phyloP scores from a whole-genome alignment of 2,113 vertebrate genomes.

The Microtus ochrogaster region DNA sequence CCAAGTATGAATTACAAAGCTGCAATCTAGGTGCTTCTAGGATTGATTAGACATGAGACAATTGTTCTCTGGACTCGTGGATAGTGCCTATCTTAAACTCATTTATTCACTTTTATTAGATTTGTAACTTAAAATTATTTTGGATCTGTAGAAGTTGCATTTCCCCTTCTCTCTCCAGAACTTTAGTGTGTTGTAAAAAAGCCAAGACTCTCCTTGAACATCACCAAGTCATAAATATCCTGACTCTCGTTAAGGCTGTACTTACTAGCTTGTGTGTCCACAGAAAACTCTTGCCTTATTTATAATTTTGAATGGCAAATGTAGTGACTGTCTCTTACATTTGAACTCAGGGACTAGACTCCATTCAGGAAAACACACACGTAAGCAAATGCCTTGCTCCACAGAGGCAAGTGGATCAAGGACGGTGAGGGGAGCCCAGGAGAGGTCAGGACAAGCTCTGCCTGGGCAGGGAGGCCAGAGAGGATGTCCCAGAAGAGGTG shows the following conservation, averaged over 20 bases:
- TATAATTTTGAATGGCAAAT: neutral
- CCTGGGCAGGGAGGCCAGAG: neutral
- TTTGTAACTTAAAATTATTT: slow-evolving; percentile 41
- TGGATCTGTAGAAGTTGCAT: neutral
- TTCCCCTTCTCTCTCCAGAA: neutral
- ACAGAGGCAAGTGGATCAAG: neutral
- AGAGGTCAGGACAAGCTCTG: neutral
- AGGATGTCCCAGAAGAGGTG: neutral
- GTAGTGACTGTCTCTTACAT: neutral
- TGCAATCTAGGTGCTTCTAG: neutral
- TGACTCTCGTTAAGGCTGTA: neutral
- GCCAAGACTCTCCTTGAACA: neutral
- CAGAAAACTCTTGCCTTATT: slow-evolving; percentile 20
- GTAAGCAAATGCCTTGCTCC: slow-evolving; percentile 4
- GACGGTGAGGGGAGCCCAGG: neutral
- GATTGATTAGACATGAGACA: neutral
- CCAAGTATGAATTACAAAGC: neutral
- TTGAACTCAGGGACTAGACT: neutral
- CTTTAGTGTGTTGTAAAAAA: neutral
- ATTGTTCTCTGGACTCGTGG: neutral
- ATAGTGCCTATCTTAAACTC: neutral
- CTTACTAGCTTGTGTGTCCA: neutral
- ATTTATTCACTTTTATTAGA: slow-evolving; percentile 1
- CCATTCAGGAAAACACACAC: slow-evolving; percentile 26
- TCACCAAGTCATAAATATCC: neutral